Conservation (phyloP, 2,113 vertebrate species). For the Onychostoma macrolepis region DNA sequence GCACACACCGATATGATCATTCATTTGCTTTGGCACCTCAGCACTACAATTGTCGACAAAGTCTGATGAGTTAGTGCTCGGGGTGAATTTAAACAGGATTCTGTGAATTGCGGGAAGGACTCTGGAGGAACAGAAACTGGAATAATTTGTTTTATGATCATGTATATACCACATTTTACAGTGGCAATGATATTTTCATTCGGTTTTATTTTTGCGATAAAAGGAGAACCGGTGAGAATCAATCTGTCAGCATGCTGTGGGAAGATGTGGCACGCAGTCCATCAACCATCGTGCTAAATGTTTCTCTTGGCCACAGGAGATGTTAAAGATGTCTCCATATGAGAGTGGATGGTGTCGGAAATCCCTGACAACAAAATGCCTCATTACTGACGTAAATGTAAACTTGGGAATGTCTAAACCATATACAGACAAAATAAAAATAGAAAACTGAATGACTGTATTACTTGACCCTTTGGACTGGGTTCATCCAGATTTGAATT, state of each 20-base stretch:
- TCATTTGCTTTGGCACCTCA: constrained; percentile 48
- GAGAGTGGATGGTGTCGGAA: constrained; percentile 22
- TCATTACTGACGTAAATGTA: constrained; percentile 2
- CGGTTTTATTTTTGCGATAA: constrained; percentile 15
- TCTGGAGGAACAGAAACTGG: constrained; percentile 17
- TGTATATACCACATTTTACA: constrained; percentile 47
- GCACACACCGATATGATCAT: constrained; percentile 40
- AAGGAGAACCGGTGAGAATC: constrained; percentile 11
- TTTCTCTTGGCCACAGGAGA: constrained; percentile 37
- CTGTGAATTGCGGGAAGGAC: constrained; percentile 43
- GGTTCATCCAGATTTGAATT: constrained; percentile 1
- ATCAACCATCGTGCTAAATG: constrained; percentile 24
- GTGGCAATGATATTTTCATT: constrained; percentile 9
- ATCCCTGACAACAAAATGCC: constrained; percentile 20
- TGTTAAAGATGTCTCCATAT: constrained; percentile 22
- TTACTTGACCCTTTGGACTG: background rate
- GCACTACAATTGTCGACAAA: constrained; percentile 12
- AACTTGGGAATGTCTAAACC: background rate
- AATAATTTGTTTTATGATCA: constrained; percentile 46
- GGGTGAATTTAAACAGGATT: constrained; percentile 43
- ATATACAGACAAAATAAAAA: background rate
- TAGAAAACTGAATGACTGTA: too few relatives aligned
- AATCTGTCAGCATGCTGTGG: constrained; percentile 33
- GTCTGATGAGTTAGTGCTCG: constrained; percentile 47
- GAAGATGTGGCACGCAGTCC: background rate